phyloP scores from a whole-genome alignment of 2,113 vertebrate species.

The Tragelaphus scriptus region DNA sequence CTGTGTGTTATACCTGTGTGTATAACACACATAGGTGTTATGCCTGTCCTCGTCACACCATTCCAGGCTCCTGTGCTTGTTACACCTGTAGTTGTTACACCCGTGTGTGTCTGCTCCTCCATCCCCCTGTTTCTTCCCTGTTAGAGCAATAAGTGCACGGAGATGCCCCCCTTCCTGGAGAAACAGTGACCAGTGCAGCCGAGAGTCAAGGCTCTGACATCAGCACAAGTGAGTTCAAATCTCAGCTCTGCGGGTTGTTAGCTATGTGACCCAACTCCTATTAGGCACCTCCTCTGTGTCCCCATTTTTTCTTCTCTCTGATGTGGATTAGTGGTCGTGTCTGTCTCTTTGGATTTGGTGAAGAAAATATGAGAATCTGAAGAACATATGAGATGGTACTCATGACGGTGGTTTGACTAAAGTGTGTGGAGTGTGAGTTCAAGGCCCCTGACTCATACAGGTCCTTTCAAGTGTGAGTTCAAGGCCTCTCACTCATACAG shows the following conservation, averaged over 20 bases:
- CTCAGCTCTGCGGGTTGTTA: not conserved
- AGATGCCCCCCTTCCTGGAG: not conserved
- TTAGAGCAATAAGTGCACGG: accelerated
- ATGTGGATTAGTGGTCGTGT: accelerated
- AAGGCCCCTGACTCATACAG: accelerated
- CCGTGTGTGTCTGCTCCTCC: not conserved
- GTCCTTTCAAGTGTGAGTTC: not conserved
- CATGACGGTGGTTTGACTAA: accelerated
- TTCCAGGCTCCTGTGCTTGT: too few relatives aligned
- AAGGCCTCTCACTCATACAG: accelerated
- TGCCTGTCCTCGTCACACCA: not conserved
- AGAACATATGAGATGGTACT: accelerated
- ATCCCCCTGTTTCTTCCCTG: not conserved
- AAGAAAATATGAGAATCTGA: not conserved
- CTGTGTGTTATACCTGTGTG: not conserved
- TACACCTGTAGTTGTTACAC: too few relatives aligned
- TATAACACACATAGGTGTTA: not conserved
- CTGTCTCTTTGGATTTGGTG: not conserved
- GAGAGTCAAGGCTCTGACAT: not conserved
- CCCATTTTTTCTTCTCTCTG: not conserved
- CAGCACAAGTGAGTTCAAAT: not conserved
- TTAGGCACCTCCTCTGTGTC: not conserved
- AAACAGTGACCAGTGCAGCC: not conserved
- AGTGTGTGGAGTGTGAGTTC: not conserved
- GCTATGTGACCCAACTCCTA: not conserved